Evolutionary conservation across 2,888 invertebrate species (phyloP).

Genomic region (Drosophila koepferae): DNA sequence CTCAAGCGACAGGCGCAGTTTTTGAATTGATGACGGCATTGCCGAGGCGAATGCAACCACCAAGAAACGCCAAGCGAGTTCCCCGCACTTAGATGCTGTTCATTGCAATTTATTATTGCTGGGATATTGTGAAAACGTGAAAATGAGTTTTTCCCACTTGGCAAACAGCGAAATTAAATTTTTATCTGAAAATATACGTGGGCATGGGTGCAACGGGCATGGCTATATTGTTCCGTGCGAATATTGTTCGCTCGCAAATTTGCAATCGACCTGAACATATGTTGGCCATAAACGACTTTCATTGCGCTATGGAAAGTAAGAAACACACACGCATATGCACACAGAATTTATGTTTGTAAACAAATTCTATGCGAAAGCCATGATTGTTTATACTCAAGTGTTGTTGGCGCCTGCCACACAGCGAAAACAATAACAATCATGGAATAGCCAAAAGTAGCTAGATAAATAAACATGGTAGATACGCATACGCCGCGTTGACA

Average conservation of each 20-base stretch:
- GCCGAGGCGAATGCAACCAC: conserved; percentile 18
- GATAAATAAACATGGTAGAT: conserved; percentile 25
- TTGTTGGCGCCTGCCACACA: conserved; percentile 56
- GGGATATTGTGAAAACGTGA: conserved; percentile 42
- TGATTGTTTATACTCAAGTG: conserved; percentile 67
- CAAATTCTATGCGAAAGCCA: conserved; percentile 47
- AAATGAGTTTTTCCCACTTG: conserved; percentile 72
- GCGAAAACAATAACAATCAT: conserved; percentile 15
- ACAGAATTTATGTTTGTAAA: conserved; percentile 36
- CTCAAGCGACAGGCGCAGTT: conserved; percentile 37
- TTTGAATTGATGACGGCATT: conserved; percentile 74
- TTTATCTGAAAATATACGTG: conserved; percentile 55
- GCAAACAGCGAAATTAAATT: conserved; percentile 62
- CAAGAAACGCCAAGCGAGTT: background rate
- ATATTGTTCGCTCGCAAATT: conserved; percentile 28
- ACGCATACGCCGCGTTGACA: conserved; percentile 69
- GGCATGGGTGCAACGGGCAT: background rate
- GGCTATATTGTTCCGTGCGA: conserved; percentile 41
- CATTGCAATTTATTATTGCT: conserved; percentile 40
- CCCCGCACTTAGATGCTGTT: conserved; percentile 40
- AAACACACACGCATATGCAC: conserved; percentile 1
- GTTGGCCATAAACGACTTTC: conserved; percentile 66
- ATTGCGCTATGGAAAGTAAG: conserved; percentile 64
- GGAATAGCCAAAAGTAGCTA: conserved; percentile 25
- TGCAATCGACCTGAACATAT: conserved; percentile 58